phyloP scores from a whole-genome alignment of 37 sponge, comb jelly and placozoan genomes.

The Tethya wilhelma region DNA sequence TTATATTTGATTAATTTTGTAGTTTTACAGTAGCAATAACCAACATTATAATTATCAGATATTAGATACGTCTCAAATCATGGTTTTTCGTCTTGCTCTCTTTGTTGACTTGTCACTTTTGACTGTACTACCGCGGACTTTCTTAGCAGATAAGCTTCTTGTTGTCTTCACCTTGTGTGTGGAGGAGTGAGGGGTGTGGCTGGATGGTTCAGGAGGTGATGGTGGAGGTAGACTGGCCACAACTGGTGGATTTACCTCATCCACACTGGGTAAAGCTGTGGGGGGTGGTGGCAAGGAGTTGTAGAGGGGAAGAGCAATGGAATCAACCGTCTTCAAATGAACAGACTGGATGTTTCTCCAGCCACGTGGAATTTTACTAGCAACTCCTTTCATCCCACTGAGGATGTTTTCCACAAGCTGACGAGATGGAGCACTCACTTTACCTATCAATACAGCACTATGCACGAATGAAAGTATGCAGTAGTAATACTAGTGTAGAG shows the following conservation, averaged over 20 bases:
- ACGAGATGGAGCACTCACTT: slow-evolving; percentile 26
- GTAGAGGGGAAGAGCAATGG: slow-evolving; percentile 77
- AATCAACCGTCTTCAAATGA: slow-evolving; percentile 74
- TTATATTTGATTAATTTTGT: too few relatives aligned
- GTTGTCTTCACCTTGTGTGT: neutral
- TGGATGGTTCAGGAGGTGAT: too few relatives aligned
- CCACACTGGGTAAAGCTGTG: neutral
- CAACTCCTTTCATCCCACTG: slow-evolving; percentile 22
- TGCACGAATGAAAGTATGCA: neutral
- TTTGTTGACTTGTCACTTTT: slow-evolving; percentile 6
- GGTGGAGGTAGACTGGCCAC: neutral
- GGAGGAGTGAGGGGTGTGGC: too few relatives aligned
- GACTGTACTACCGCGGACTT: slow-evolving; percentile 34
- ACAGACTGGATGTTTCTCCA: slow-evolving; percentile 71
- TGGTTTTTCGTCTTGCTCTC: neutral
- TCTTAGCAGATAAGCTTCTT: slow-evolving; percentile 24
- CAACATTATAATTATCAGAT: too few relatives aligned
- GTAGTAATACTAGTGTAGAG: too few relatives aligned
- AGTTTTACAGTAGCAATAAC: too few relatives aligned
- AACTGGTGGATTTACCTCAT: neutral
- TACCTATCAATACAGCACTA: slow-evolving; percentile 72
- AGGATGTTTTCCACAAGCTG: slow-evolving; percentile 55
- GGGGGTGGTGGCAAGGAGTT: slow-evolving; percentile 60
- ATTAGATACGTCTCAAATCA: too few relatives aligned
- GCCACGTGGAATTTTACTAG: slow-evolving; percentile 52